Evolutionary conservation across 2,888 invertebrate species (phyloP), one percentile per base, ranked within the genome.

Genomic region (Drosophila mercatorum): DNA sequence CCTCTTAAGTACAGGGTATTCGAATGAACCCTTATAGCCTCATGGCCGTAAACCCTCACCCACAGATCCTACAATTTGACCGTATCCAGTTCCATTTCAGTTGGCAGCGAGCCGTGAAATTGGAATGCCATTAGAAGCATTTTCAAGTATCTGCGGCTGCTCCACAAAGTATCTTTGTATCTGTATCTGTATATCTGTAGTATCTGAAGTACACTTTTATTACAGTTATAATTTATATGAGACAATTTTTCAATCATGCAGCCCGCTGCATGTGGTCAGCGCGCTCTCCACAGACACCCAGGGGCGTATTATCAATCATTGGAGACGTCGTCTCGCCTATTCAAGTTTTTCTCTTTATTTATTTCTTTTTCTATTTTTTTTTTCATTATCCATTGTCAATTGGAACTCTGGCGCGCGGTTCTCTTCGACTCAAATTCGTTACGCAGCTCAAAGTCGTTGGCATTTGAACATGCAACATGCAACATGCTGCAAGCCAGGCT

Each of bases 161-260:
- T 44, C 14, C 26, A 41, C 14, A 40, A 46, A 41, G 40, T 53
- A 38, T 53, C 38, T 52, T 17, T 26, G 14, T 41, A 34, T 41
- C 65, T 43, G 43, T 43, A 43, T 2, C 43, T 43, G 17, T 61
- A 36, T 49, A 49, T 31, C 31, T 49, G 31, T 46, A 46, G 46
- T 63, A 41, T 47, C 68, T 38, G 22, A 47, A 43, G 61, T 65
- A 69, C 57, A 58, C 47, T 68, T 85, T 86, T 88, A 89, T 84
- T 89, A 89, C 84, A 89, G 84, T 88, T 84, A 89, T 89, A 84
- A 84, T 84, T 84, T 85, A 84, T 84, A 66, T 85, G 86, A 88
- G 84, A 77, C 89, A 73, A 84, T 89, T 83, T 88, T 85, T 84
- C 84, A 84, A 88, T 75, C 77, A 63, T 57, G 58, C 72, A 26